phyloP scores from a whole-genome alignment of 2,888 invertebrate genomes.

The Tetragonula carbonaria region DNA sequence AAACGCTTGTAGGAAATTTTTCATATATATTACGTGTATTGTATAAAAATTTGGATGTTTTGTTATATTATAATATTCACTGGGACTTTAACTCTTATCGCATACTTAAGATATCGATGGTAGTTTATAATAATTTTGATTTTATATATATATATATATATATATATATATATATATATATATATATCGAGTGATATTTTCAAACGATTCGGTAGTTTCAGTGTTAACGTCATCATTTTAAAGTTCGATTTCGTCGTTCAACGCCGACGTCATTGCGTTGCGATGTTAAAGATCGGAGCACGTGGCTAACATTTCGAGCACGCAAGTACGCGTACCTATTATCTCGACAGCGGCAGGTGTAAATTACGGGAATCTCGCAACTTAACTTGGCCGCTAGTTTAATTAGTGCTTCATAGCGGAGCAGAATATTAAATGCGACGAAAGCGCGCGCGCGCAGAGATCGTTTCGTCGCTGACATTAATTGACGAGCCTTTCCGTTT shows the following conservation, averaged over 20 bases:
- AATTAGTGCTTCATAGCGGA: constrained; percentile 44
- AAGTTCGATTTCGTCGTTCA: background rate
- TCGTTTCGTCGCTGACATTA: constrained; percentile 29
- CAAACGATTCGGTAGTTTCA: background rate
- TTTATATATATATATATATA: too few relatives aligned
- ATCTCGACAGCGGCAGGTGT: constrained; percentile 30
- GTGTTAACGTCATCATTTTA: background rate
- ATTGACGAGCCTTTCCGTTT: constrained; percentile 33
- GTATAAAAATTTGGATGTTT: too few relatives aligned
- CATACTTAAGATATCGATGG: too few relatives aligned
- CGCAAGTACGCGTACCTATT: constrained; percentile 7
- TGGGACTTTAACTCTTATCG: too few relatives aligned
- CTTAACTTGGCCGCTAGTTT: constrained; percentile 27
- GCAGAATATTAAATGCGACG: constrained; percentile 44
- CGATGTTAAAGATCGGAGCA: background rate
- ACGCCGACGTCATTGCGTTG: too few relatives aligned
- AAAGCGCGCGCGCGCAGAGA: background rate
- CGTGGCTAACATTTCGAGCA: constrained; percentile 12
- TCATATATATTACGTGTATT: too few relatives aligned
- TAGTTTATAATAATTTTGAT: too few relatives aligned
- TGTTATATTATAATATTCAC: too few relatives aligned
- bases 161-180: too few relatives aligned
- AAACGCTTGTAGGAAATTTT: too few relatives aligned
- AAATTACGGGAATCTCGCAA: constrained; percentile 44
- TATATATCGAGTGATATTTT: background rate